Evolutionary conservation across 1,140 invertebrate species (phyloP).

Genomic region (Micrasema minimum): DNA sequence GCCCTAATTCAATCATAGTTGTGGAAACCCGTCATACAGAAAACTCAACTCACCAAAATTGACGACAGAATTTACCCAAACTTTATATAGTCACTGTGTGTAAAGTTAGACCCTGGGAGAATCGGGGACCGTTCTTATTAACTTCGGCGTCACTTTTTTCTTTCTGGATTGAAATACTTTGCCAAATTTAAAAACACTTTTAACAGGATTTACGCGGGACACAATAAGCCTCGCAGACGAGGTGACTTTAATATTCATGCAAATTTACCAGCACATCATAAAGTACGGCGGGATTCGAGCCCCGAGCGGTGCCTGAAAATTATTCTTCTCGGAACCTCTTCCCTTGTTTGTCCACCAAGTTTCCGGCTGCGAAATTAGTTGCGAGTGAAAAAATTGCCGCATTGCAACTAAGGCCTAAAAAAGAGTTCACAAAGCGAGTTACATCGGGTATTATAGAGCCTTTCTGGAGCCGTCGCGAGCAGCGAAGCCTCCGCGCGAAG

Average conservation of each 20-base stretch:
- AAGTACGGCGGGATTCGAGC: neutral
- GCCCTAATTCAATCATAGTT: slow-evolving; percentile 28
- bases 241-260: slow-evolving; percentile 31
- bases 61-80: slow-evolving; percentile 14
- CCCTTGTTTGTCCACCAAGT: slow-evolving; percentile 30
- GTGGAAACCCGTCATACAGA: slow-evolving; percentile 14
- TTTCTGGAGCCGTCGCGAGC: neutral
- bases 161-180: slow-evolving; percentile 14
- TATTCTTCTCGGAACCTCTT: slow-evolving; percentile 20
- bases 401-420: slow-evolving; percentile 15
- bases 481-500: slow-evolving; percentile 11
- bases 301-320: slow-evolving; percentile 3
- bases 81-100: slow-evolving; percentile 9
- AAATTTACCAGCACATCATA: slow-evolving; percentile 11
- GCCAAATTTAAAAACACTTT: slow-evolving; percentile 9
- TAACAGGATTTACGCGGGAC: slow-evolving; percentile 1
- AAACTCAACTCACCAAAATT: slow-evolving; percentile 8
- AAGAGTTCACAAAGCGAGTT: slow-evolving; percentile 12
- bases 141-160: slow-evolving; percentile 2
- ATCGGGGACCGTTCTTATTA: neutral
- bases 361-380: slow-evolving; percentile 22
- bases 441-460: slow-evolving; percentile 2
- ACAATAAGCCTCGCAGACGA: slow-evolving; percentile 11
- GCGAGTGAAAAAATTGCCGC: slow-evolving; percentile 8
- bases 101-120: slow-evolving; percentile 8